Evolutionary conservation across 2,888 invertebrate genomes (phyloP), one percentile per base, ranked within the genome.

Genomic region (Sinotaia quadrata): DNA sequence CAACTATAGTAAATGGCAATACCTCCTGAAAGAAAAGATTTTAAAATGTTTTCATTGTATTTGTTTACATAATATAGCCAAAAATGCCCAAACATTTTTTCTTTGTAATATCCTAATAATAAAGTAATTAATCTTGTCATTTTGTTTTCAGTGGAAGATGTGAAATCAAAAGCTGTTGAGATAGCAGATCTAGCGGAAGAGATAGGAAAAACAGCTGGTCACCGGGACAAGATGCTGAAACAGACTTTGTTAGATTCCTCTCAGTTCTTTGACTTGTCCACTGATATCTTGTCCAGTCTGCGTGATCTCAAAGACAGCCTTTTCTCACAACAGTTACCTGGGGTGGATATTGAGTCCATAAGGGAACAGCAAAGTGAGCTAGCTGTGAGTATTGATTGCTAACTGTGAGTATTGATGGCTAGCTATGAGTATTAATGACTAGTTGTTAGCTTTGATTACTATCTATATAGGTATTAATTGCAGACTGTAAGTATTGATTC

Each of bases 361-460:
- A 78, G 79, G 62, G 87, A 87, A 70, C 88, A 88, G 71, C 85
- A 84, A 70, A 83, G 82, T 60, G 88, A 88, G 73, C 76, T 87
- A 2, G 79, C 82, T 76, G 87, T 87, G 70, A 54, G 73, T 66
- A 12, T n/a, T n/a, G n/a, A n/a, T n/a, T n/a, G n/a, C n/a, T n/a
- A n/a, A n/a, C n/a, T n/a, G n/a, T n/a, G n/a, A n/a, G n/a, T n/a
- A n/a, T n/a, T n/a, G n/a, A n/a, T n/a, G n/a, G n/a, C n/a, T n/a
- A n/a, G n/a, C n/a, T n/a, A n/a, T n/a, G n/a, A n/a, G n/a, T n/a
- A n/a, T n/a, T n/a, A n/a, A n/a, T n/a, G n/a, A n/a, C n/a, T n/a
- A n/a, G n/a, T n/a, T n/a, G n/a, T n/a, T n/a, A n/a, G n/a, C n/a
- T n/a, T n/a, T n/a, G n/a, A n/a, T n/a, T n/a, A n/a, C n/a, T n/a